Base-by-base conservation (phyloP, 2,888 invertebrate species). In the Phortica magna region DNA sequence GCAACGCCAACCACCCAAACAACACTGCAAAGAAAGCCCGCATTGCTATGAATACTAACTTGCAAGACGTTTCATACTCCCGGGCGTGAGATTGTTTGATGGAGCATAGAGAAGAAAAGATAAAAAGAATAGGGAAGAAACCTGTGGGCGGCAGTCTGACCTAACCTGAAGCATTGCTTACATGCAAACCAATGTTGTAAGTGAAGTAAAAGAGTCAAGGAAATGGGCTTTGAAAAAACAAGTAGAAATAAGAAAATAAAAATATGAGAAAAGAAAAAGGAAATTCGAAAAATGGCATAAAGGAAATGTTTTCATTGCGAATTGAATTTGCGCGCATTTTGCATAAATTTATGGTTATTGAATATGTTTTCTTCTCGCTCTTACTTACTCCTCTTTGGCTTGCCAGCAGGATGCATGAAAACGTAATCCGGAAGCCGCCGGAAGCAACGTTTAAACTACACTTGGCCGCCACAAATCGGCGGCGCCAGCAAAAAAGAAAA, bases 261-360 rank as follows among this genome's bases (percentile, higher is more conserved):
- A 17, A 71, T 14, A 65, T 53, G 59, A 55, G 42, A 14, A 75
- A 57, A 43, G 42, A 67, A 17, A 71, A 65, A 74, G 61, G 31
- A 31, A 31, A 31, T 31, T 31, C 48, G 48, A 48, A 48, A 17
- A 71, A 19, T 73, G 61, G 59, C 70, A 53, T 19, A 75, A 57
- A 43, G 42, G 74, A 17, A 71, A 65, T 76, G 61, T 57, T 70
- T 55, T 75, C 72, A 17, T 53, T 77, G 64, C 39, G 19, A 77
- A 72, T 77, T 76, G 78, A 79, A 78, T 83, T 82, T 82, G 78
- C 78, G 81, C 79, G 78, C 77, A 82, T 80, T 83, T 83, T 82
- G 80, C 80, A 83, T 83, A 84, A 83, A 83, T 83, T 84, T 83
- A 79, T 80, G 82, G 76, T 81, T 84, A 83, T 84, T 84, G 83